Evolutionary conservation across 2,113 vertebrate genomes (phyloP), one percentile per base, ranked within the genome.

Genomic region (Heloderma charlesbogerti): DNA sequence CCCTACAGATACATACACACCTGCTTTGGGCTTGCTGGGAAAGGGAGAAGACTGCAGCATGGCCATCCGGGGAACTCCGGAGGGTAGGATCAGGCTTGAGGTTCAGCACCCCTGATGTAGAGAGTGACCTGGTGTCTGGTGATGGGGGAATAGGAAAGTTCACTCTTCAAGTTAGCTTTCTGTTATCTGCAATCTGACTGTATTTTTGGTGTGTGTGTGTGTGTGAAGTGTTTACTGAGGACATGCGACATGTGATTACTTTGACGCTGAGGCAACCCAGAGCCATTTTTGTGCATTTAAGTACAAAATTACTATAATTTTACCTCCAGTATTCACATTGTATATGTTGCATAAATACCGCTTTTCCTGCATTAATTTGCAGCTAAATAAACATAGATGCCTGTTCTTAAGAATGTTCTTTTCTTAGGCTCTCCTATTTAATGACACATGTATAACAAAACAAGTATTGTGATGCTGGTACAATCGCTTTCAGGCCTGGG

Each of bases 281-380:
- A 54, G 18, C 29, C 29, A 88, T 81, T 82, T 88, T 72, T 82
- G 43, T 72, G 12, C 20, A 16, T 31, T 6, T 16, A 29, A 80
- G 31, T 51, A 79, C 31, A 54, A 51, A 89, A 71, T 71, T 69
- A 81, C 78, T 13, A 4, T 84, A 92, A 93, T 82, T 91, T 79
- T 94, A 87, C 86, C 31, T 88, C 40, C 1, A 84, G 78, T 91
- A 88, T 92, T 89, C 93, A 1, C 93, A 92, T 92, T 79, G 40
- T 67, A 92, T 88, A 80, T 95, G 91, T 91, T 91, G 91, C 93
- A 89, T 85, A 94, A 94, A 86, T 90, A 88, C 84, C 92, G 0
- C 82, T 95, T 95, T 94, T 27, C 79, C 84, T 94, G 75, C 88
- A 90, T 94, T 91, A 13, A 92, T 95, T 95, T 96, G 85, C 95